A percentile compares a stretch with the other conserved stretches of the same genome.
These are phyloP conservation scores for Melanotaenia parkinsoni DNA, from an alignment of 2,797 vertebrate species.

Conservation along the genomic window DNA sequence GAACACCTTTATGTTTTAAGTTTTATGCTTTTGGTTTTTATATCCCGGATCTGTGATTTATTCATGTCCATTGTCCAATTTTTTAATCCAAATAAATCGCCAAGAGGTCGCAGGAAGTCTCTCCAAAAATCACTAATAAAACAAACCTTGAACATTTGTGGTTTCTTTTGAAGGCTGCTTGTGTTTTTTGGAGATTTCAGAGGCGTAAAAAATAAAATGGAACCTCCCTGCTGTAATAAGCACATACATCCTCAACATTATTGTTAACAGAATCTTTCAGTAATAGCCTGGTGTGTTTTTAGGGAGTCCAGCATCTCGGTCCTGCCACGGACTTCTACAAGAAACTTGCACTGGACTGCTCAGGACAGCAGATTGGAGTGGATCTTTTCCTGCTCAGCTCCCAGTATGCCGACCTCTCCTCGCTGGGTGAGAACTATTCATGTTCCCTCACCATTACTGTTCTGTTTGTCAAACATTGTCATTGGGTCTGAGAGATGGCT, in stretches of 20 bases:
- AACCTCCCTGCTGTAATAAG: no score
- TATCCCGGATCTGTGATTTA: slow-evolving; percentile 28
- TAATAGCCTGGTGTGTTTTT: slow-evolving; percentile 5
- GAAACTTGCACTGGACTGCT: slow-evolving; percentile 98
- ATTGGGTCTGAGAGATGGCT: background rate
- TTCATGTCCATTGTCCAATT: slow-evolving; percentile 27
- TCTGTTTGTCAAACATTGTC: background rate
- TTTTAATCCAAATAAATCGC: slow-evolving; percentile 15
- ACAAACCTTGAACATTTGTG: slow-evolving; percentile 20
- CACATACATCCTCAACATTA: background rate
- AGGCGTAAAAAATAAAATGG: background rate
- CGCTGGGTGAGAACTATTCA: slow-evolving; percentile 84
- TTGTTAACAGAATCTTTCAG: background rate
- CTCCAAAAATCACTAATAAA: slow-evolving; percentile 14
- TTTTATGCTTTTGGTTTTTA: slow-evolving; percentile 2
- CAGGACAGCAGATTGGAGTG: slow-evolving; percentile 95
- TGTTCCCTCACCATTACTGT: background rate
- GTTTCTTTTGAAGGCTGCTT: background rate
- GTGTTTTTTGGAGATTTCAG: background rate
- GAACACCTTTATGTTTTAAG: background rate
- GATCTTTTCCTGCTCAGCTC: slow-evolving; percentile 97
- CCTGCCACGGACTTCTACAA: slow-evolving; percentile 99
- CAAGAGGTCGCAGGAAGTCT: background rate
- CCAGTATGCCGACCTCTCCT: slow-evolving; percentile 95
- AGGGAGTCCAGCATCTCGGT: slow-evolving; percentile 95